phyloP scores from a whole-genome alignment of 1,140 invertebrate species.

The Cataglyphis hispanica region DNA sequence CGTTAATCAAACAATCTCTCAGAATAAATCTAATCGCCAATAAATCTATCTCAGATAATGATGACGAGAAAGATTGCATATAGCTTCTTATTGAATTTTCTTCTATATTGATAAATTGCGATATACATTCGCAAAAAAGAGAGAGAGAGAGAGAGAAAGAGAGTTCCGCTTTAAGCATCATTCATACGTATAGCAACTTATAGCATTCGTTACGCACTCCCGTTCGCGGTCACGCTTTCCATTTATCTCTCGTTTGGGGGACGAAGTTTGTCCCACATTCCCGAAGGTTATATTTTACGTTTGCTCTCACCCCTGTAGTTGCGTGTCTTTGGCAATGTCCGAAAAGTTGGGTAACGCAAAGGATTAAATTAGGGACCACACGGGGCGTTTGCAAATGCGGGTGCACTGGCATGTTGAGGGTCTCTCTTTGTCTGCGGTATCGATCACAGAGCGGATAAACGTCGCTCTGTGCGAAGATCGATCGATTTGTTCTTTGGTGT shows the following conservation, averaged over 20 bases:
- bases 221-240: slow-evolving; percentile 21
- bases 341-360: slow-evolving; percentile 43
- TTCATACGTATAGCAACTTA: slow-evolving; percentile 11
- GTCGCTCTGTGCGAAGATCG: slow-evolving; percentile 52
- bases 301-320: neutral
- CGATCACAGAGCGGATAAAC: slow-evolving; percentile 59
- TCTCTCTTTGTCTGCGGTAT: slow-evolving; percentile 60
- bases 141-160: neutral
- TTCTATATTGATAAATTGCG: slow-evolving; percentile 32
- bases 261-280: slow-evolving; percentile 24
- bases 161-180: slow-evolving; percentile 13
- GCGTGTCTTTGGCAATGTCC: slow-evolving; percentile 19
- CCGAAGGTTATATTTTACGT: slow-evolving; percentile 22
- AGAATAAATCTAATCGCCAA: slow-evolving; percentile 7
- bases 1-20: neutral
- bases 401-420: slow-evolving; percentile 24
- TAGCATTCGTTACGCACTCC: neutral
- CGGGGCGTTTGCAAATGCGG: slow-evolving; percentile 51
- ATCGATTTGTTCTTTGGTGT: slow-evolving; percentile 76
- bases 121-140: neutral
- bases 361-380: slow-evolving; percentile 48
- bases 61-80: slow-evolving; percentile 22
- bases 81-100: slow-evolving; percentile 27
- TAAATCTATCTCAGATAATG: slow-evolving; percentile 36
- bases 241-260: neutral